These are phyloP conservation scores for Sepiola atlantica DNA, from an alignment of 2,888 invertebrate genomes.

Conservation along the genomic window DNA sequence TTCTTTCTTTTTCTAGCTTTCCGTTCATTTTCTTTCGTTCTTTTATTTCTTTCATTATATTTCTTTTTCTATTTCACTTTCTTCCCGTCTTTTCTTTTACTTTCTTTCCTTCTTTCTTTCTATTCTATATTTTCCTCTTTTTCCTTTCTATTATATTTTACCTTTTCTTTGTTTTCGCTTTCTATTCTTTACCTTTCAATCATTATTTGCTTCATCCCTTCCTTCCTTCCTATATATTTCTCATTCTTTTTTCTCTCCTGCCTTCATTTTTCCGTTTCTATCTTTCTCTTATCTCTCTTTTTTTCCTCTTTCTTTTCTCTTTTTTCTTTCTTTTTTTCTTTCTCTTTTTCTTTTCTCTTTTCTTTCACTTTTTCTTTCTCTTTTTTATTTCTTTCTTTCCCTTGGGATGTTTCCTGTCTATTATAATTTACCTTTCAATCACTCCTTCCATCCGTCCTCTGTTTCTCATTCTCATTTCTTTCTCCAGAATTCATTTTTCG, in stretches of 20 bases:
- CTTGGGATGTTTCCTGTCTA: too few species aligned
- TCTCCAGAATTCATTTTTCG: background rate
- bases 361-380: background rate
- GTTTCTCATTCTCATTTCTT: background rate
- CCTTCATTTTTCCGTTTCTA: background rate
- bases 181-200: background rate
- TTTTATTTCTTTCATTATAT: background rate
- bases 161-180: background rate
- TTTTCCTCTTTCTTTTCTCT: background rate
- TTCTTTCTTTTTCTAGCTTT: too few species aligned
- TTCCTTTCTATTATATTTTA: background rate
- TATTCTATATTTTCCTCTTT: background rate
- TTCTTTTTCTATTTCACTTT: background rate
- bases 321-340: background rate
- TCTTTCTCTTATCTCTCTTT: background rate
- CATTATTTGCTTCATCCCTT: background rate
- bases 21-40: background rate
- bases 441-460: too few species aligned
- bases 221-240: background rate
- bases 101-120: background rate
- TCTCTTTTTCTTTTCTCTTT: background rate
- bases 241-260: too few species aligned
- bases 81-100: background rate
- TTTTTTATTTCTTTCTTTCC: background rate
- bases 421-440: too few species aligned